Conservation (phyloP, 2,888 invertebrate species). For the Hirtodrosophila cameraria region DNA sequence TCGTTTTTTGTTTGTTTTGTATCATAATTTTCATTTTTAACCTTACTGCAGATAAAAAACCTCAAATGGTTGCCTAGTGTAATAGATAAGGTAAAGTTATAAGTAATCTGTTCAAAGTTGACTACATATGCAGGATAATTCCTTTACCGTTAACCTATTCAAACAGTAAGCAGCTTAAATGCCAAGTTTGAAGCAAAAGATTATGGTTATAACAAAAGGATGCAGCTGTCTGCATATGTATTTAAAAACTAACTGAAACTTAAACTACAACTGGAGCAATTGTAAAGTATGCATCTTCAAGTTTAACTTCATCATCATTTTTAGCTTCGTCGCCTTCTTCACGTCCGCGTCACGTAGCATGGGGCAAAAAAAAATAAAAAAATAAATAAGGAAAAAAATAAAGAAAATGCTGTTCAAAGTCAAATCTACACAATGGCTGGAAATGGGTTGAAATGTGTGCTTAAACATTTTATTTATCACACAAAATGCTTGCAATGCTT, state of each 20-base stretch:
- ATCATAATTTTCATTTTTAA: no score
- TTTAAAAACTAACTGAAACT: constrained; percentile 22
- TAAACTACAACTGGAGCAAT: constrained; percentile 31
- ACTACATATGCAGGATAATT: no score
- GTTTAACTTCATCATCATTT: constrained; percentile 27
- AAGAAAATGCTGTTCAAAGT: constrained; percentile 61
- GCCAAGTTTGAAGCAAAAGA: no score
- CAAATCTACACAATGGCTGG: constrained; percentile 71
- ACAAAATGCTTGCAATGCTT: constrained; percentile 62
- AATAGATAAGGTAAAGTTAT: no score
- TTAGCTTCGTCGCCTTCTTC: constrained; percentile 32
- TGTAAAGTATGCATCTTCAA: constrained; percentile 14
- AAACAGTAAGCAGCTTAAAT: no score
- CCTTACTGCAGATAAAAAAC: no score
- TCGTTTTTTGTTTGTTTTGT: no score
- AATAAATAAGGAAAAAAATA: background rate
- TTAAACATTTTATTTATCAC: constrained; percentile 80
- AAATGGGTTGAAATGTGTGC: constrained; percentile 71
- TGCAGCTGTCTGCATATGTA: background rate
- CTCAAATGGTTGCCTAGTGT: no score
- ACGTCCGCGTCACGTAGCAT: constrained; percentile 49
- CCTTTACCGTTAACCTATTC: no score
- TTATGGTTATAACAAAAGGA: no score
- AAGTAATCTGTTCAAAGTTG: no score
- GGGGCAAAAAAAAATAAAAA: constrained; percentile 3